Evolutionary conservation across 2,888 invertebrate species (phyloP).

Genomic region (Stenolophus ochropezus): DNA sequence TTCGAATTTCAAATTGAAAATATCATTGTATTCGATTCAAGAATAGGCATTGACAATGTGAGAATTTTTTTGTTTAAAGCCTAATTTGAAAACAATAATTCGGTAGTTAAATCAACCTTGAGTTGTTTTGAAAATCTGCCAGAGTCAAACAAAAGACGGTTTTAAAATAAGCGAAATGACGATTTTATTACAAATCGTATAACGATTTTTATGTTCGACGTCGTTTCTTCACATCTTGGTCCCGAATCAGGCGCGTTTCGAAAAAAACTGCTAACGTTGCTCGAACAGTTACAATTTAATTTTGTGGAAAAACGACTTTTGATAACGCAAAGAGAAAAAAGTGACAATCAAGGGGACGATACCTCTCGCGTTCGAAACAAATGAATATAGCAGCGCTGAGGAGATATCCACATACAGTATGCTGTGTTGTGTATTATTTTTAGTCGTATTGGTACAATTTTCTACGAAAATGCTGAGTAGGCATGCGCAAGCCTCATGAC

Average conservation of each 20-base stretch:
- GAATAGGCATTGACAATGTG: not conserved
- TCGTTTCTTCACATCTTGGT: conserved; percentile 30
- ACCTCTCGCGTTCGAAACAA: conserved; percentile 33
- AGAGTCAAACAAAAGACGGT: conserved; percentile 31
- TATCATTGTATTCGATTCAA: conserved; percentile 4
- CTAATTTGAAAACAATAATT: conserved; percentile 23
- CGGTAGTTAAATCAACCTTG: conserved; percentile 6
- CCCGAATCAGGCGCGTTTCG: conserved; percentile 30
- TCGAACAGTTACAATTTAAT: conserved; percentile 47
- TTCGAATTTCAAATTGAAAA: conserved; percentile 12
- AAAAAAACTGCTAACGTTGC: conserved; percentile 48
- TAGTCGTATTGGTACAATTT: conserved; percentile 56
- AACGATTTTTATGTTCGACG: conserved; percentile 43
- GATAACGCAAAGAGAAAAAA: conserved; percentile 47
- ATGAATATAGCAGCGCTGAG: conserved; percentile 27
- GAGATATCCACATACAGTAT: conserved; percentile 31
- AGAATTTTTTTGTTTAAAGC: not conserved
- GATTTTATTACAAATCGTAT: conserved; percentile 46
- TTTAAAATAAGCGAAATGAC: conserved; percentile 25
- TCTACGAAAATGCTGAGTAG: conserved; percentile 63
- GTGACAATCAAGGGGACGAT: conserved; percentile 28
- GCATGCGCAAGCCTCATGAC: conserved; percentile 61
- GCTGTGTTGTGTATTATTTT: conserved; percentile 54
- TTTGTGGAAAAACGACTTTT: conserved; percentile 53
- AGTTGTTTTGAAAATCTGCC: conserved; percentile 25